These are phyloP conservation scores for Spatulosminthurus flaviceps DNA, from an alignment of 2,888 invertebrate genomes.

Conservation along the genomic window DNA sequence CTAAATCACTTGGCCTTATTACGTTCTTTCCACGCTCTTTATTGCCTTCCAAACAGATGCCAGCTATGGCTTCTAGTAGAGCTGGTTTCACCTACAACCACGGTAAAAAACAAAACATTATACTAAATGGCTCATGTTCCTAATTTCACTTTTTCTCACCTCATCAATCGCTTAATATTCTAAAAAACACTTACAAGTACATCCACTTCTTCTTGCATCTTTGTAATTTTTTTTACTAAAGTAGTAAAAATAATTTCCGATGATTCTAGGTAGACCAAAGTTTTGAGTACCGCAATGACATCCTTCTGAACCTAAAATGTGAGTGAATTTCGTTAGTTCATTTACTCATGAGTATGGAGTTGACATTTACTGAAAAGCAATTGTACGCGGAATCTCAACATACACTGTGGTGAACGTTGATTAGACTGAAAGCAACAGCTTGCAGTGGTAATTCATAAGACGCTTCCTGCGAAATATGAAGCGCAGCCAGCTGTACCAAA, in stretches of 20 bases:
- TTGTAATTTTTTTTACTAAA: not conserved
- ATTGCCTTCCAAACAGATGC: slow-evolving; percentile 7
- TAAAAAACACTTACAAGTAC: slow-evolving; percentile 20
- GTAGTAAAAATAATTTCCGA: slow-evolving; percentile 19
- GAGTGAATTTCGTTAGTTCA: too few species aligned
- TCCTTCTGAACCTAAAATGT: slow-evolving; percentile 38
- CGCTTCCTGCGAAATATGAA: slow-evolving; percentile 12
- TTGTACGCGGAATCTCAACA: too few species aligned
- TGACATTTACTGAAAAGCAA: too few species aligned
- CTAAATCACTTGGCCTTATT: slow-evolving; percentile 21
- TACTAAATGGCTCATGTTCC: too few species aligned
- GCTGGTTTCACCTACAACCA: slow-evolving; percentile 32
- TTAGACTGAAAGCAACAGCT: slow-evolving; percentile 42
- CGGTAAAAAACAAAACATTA: too few species aligned
- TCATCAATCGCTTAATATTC: not conserved
- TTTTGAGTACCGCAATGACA: not conserved
- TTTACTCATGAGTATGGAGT: too few species aligned
- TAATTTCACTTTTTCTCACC: too few species aligned
- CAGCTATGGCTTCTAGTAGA: slow-evolving; percentile 19
- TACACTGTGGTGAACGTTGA: slow-evolving; percentile 49
- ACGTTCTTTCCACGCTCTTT: slow-evolving; percentile 15
- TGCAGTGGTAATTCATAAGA: slow-evolving; percentile 10
- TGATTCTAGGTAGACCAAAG: not conserved
- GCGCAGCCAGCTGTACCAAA: slow-evolving; percentile 40
- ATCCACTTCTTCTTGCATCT: slow-evolving; percentile 30